Evolutionary conservation across 2,888 invertebrate genomes (phyloP).

Genomic region (Serrognathus titanus): DNA sequence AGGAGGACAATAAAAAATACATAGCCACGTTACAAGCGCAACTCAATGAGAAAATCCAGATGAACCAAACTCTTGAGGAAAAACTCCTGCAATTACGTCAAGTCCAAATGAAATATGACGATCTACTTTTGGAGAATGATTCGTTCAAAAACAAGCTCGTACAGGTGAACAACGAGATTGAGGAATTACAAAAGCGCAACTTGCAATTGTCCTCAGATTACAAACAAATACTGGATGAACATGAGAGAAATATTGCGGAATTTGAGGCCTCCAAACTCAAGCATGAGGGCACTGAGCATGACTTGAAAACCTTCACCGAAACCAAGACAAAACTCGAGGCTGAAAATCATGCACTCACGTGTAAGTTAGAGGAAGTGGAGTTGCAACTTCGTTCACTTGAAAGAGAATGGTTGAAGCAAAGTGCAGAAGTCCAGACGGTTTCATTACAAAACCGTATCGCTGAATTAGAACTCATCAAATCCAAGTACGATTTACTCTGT

Average conservation of each 20-base stretch:
- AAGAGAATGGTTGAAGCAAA: neutral
- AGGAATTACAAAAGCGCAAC: slow-evolving; percentile 34
- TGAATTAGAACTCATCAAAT: neutral
- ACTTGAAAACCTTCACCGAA: slow-evolving; percentile 6
- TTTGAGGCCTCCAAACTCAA: slow-evolving; percentile 37
- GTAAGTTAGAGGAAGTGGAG: no score
- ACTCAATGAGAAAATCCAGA: slow-evolving; percentile 2
- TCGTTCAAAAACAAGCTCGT: slow-evolving; percentile 9
- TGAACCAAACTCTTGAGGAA: slow-evolving; percentile 11
- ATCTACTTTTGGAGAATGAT: neutral
- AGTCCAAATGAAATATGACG: slow-evolving; percentile 2
- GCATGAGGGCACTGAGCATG: slow-evolving; percentile 24
- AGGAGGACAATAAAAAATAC: slow-evolving; percentile 17
- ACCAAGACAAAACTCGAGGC: slow-evolving; percentile 12
- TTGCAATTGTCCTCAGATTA: slow-evolving; percentile 38
- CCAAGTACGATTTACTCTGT: neutral
- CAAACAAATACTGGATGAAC: slow-evolving; percentile 37
- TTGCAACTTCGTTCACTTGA: no score
- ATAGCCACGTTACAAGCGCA: slow-evolving; percentile 6
- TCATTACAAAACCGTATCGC: neutral
- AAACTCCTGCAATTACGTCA: slow-evolving; percentile 5
- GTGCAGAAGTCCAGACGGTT: slow-evolving; percentile 5
- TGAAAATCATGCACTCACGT: neutral
- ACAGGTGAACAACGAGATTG: slow-evolving; percentile 31
- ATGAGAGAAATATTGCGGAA: slow-evolving; percentile 30